phyloP scores from a whole-genome alignment of 2,797 vertebrate species.

The Forpus xanthops region DNA sequence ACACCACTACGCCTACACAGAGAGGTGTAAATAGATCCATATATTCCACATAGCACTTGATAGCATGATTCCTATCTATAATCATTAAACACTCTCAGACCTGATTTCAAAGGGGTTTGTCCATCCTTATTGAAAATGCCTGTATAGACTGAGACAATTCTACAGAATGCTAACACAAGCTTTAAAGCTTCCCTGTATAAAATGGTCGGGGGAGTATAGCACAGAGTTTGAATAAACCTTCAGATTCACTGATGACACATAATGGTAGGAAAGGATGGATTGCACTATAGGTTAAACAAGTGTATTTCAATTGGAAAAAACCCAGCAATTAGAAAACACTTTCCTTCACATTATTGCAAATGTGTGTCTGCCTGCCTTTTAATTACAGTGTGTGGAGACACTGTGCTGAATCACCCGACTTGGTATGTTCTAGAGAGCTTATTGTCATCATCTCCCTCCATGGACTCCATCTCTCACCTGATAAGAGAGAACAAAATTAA shows the following conservation, averaged over 20 bases:
- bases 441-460: constrained; percentile 43
- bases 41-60: not conserved
- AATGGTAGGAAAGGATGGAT: constrained; percentile 45
- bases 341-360: constrained; percentile 57
- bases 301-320: constrained; percentile 39
- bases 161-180: not conserved
- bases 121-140: not conserved
- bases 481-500: constrained; percentile 40
- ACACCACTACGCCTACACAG: constrained; percentile 34
- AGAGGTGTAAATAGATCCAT: constrained; percentile 47
- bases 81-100: not conserved
- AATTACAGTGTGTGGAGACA: constrained; percentile 58
- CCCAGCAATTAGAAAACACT: constrained; percentile 41
- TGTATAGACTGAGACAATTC: not conserved
- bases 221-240: constrained; percentile 16
- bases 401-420: constrained; percentile 47
- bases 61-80: not conserved
- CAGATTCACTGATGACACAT: constrained; percentile 43
- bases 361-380: constrained; percentile 67
- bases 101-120: not conserved
- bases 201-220: not conserved
- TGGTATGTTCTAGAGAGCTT: constrained; percentile 45
- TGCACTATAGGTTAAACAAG: constrained; percentile 54
- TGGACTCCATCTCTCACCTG: constrained; percentile 14
- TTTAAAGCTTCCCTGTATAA: not conserved